Evolutionary conservation across 2,113 vertebrate species (phyloP).

Genomic region (Chelonoidis abingdonii): DNA sequence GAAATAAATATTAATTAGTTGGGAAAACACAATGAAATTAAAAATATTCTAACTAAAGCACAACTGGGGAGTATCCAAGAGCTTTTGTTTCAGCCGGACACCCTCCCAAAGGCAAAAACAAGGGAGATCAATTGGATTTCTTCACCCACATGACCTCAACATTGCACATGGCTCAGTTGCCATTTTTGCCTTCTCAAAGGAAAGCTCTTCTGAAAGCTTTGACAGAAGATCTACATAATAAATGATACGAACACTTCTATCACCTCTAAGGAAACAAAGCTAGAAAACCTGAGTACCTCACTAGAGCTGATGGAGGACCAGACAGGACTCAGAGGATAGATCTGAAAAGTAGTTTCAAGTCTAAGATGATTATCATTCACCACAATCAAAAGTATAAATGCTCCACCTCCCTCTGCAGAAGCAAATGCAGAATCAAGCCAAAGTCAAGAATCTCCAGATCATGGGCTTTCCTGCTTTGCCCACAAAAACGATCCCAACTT

Average conservation of each 20-base stretch:
- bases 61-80: no score
- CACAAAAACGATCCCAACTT: background rate
- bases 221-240: background rate
- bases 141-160: background rate
- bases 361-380: background rate
- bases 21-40: background rate
- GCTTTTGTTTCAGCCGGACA: background rate
- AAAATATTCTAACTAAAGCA: background rate
- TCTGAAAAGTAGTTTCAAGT: background rate
- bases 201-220: background rate
- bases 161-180: background rate
- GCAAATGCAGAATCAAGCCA: background rate
- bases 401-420: no score
- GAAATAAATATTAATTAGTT: background rate
- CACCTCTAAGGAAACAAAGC: background rate
- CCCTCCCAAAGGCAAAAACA: background rate
- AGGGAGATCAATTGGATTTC: background rate
- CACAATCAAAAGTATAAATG: no score
- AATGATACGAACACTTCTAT: background rate
- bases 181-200: background rate
- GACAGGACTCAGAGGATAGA: background rate
- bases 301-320: background rate
- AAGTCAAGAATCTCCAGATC: background rate
- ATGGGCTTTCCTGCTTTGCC: background rate
- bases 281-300: background rate